phyloP scores from a whole-genome alignment of 2,797 vertebrate genomes.

The Sparus aurata region DNA sequence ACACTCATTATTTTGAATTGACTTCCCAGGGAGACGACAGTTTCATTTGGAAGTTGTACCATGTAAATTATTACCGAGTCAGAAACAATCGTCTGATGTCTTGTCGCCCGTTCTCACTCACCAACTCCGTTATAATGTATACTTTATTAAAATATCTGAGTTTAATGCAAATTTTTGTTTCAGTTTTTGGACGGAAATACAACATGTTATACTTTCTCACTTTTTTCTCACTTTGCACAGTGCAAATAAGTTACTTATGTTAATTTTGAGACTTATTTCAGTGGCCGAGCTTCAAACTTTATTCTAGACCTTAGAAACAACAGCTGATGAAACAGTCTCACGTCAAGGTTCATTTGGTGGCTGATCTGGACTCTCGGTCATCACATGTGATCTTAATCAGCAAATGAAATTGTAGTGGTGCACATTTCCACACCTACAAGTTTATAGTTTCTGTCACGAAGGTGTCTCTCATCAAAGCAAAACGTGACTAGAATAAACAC shows the following conservation, averaged over 20 bases:
- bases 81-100: not conserved
- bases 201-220: constrained; percentile 10
- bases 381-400: not conserved
- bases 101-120: not conserved
- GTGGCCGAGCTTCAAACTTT: not conserved
- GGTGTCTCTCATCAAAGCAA: no score
- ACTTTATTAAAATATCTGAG: constrained; percentile 1
- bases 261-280: not conserved
- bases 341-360: not conserved
- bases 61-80: not conserved
- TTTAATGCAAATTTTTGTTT: not conserved
- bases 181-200: not conserved
- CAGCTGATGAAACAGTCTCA: not conserved
- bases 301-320: not conserved
- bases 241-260: not conserved
- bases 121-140: not conserved
- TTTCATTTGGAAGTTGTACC: constrained; percentile 8
- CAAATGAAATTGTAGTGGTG: no score
- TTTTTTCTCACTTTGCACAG: not conserved
- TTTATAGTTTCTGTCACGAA: no score
- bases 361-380: not conserved
- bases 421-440: no score
- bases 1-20: constrained; percentile 34
- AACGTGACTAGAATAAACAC: no score
- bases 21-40: not conserved